Base-by-base conservation (phyloP, 2,113 vertebrate species). In the Vanacampus margaritifer region DNA sequence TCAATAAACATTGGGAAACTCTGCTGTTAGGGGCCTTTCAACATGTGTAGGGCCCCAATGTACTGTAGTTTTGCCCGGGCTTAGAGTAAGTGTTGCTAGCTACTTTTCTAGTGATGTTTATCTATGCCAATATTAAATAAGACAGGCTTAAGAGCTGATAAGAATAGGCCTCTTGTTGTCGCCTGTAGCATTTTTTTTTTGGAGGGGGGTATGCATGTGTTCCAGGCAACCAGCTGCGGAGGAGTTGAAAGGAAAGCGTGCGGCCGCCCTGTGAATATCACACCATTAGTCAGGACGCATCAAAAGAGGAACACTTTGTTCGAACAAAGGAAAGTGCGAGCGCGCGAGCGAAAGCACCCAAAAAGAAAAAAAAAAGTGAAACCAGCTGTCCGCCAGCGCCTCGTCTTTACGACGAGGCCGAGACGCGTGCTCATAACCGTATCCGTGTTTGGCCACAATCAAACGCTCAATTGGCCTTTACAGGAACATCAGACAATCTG, bases 281-380 rank as follows among this genome's bases (percentile, higher is more conserved):
- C 87, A 90, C 89, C 88, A 91, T 93, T 91, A 94, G 92, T 94
- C 93, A 93, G 87, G 91, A 91, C 88, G 88, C 92, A 94, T 94
- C 92, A 91, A 89, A 92, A 91, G 91, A 90, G 91, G 93, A 94
- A 94, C 91, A 93, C 85, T 83, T 84, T 78, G 84, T 78, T 86
- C 72, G 77, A 79, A 88, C 90, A 92, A 83, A 79, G 65, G 71
- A 75, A 76, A 81, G 53, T 59, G 64, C 19, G 64, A 36, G 58
- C 23, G 43, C 14, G 35, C 66, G 67, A 45, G 26, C 36, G 65
- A 58, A 54, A 54, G 23, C 24, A 13, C 10, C 28, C 2, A 32
- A 32, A 35, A 39, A 39, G 10, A 61, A 23, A n/a, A 61, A 41
- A 61, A 89, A 88, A 92, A 95, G 91, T 93, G 84, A 89, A 94